Base-by-base conservation (phyloP, 1,140 invertebrate species). In the Theocolax elegans region DNA sequence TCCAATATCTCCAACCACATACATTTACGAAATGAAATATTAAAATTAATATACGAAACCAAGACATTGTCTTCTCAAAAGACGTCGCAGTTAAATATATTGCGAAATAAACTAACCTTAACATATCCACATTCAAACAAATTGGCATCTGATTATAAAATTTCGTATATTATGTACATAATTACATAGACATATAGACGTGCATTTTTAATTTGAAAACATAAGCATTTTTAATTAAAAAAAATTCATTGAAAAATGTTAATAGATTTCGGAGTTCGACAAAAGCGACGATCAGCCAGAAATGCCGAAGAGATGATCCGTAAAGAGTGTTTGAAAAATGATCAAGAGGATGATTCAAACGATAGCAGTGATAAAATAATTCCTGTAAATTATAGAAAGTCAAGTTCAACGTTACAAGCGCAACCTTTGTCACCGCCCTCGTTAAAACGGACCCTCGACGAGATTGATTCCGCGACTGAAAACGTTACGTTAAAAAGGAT, bases 231-330 rank as follows among this genome's bases (percentile, higher is more conserved):
- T 6, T 6, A 17, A 58, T 29, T 40, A 35, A 35, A 9, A 25
- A 40, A 17, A 42, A 17, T 8, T 51, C 27, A 23, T 65, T 9
- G 10, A 42, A 59, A 46, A 42, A 27, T 66, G 42, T 71, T 72
- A 48, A 69, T 65, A 72, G 74, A 64, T 59, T 74, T 77, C 8
- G 77, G 58, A 35, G 76, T 73, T 51, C 74, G 77, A 23, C 77
- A 80, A 46, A 82, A 75, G 19, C 75, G 81, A 27, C 77, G 54
- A 63, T 81, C 80, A 35, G 81, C 81, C 7, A 77, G 66, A 58
- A 81, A 79, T 63, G 81, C 81, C 3, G 80, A 81, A 66, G 79
- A 81, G 49, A 77, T 81, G 44, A 81, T 83, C 21, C 72, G 76
- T 12, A 82, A 79, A 42, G 75, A 80, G 13, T 77, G 74, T 40